phyloP scores from a whole-genome alignment of 1,140 invertebrate species.

The Tenebrio molitor region DNA sequence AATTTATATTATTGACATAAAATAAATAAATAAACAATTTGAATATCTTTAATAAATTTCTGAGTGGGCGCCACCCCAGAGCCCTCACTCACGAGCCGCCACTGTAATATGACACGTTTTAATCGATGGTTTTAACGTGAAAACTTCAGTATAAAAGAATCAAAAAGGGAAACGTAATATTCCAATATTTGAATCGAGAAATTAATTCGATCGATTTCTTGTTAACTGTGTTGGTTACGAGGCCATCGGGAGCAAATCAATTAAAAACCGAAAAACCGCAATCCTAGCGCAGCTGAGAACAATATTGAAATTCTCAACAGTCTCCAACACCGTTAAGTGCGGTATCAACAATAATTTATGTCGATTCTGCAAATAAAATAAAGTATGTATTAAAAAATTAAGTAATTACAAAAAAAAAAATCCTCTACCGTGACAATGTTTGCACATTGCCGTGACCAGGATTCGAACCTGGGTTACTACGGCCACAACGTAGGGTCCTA shows the following conservation, averaged over 20 bases:
- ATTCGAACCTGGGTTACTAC: constrained; percentile 65
- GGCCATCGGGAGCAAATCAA: constrained; percentile 59
- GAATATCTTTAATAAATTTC: too few relatives aligned
- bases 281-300: constrained; percentile 28
- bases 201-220: constrained; percentile 40
- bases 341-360: constrained; percentile 42
- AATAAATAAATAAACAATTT: too few relatives aligned
- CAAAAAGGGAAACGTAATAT: too few relatives aligned
- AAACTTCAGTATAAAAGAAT: too few relatives aligned
- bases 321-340: constrained; percentile 40
- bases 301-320: constrained; percentile 33
- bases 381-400: background rate
- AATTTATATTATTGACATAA: too few relatives aligned
- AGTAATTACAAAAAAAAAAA: too few relatives aligned
- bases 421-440: constrained; percentile 60
- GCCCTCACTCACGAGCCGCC: too few relatives aligned
- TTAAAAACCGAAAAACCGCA: constrained; percentile 22
- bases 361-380: background rate
- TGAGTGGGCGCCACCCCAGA: too few relatives aligned
- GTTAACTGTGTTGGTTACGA: constrained; percentile 47
- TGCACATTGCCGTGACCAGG: constrained; percentile 64
- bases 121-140: too few relatives aligned
- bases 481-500: constrained; percentile 64
- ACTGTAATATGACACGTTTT: too few relatives aligned
- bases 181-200: constrained; percentile 54